A percentile compares a stretch with the other conserved stretches of the same genome.
Evolutionary conservation across 2,113 vertebrate genomes (phyloP).

Genomic region (Furnarius figulus): DNA sequence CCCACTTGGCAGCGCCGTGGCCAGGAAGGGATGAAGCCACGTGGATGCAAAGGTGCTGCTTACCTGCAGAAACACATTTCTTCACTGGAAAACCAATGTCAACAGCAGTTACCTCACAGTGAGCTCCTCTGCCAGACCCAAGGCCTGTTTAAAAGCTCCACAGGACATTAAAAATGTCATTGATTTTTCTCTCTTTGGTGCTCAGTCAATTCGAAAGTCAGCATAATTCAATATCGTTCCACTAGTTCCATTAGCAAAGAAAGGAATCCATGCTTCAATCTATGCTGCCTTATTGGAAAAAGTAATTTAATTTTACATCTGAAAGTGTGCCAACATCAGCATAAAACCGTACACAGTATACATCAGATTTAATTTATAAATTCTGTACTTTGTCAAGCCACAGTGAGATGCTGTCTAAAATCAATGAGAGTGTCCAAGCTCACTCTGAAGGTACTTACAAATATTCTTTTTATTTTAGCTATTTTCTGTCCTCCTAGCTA

Average conservation of each 20-base stretch:
- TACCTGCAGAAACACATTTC: not conserved
- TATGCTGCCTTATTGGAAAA: constrained; percentile 38
- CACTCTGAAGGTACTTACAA: not conserved
- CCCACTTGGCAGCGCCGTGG: not conserved
- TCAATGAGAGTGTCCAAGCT: not conserved
- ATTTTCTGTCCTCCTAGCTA: not conserved
- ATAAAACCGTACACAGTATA: not conserved
- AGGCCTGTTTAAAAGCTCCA: constrained; percentile 27
- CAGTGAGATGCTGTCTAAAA: constrained; percentile 36
- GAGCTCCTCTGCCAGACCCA: not conserved
- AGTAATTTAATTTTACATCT: constrained; percentile 69
- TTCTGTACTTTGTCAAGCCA: constrained; percentile 16
- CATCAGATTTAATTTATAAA: constrained; percentile 48
- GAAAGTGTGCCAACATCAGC: constrained; percentile 61
- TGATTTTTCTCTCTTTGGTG: constrained; percentile 55
- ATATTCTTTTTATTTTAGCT: not conserved
- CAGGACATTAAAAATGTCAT: constrained; percentile 46
- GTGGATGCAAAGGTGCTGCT: not conserved
- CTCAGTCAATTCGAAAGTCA: constrained; percentile 48
- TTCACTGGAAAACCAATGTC: not conserved
- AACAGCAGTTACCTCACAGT: not conserved
- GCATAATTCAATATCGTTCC: constrained; percentile 60
- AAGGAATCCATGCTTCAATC: constrained; percentile 52
- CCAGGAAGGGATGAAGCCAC: not conserved
- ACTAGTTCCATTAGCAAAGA: constrained; percentile 54